Evolutionary conservation across 2,888 invertebrate genomes (phyloP).

Genomic region (Euproctis similis): DNA sequence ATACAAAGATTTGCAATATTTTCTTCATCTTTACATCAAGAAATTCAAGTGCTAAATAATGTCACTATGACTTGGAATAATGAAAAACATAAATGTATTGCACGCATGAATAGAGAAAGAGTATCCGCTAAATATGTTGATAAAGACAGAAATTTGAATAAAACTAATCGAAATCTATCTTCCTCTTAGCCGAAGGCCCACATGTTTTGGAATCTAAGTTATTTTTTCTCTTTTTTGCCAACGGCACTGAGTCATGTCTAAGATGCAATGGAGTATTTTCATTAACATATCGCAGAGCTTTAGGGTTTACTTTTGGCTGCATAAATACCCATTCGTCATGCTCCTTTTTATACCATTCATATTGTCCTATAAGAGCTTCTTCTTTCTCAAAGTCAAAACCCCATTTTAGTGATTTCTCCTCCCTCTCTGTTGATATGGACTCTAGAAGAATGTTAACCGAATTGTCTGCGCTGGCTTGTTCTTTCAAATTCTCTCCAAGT

Average conservation of each 20-base stretch:
- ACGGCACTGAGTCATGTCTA: slow-evolving; percentile 19
- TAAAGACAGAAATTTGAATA: background rate
- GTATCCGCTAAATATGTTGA: no score
- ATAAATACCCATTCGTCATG: slow-evolving; percentile 33
- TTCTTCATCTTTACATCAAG: no score
- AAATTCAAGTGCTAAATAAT: no score
- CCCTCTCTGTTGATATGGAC: slow-evolving; percentile 22
- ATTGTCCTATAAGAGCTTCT: slow-evolving; percentile 51
- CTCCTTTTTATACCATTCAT: slow-evolving; percentile 55
- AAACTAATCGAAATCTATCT: slow-evolving; percentile 23
- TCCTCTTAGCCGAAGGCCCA: slow-evolving; percentile 28
- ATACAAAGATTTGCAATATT: no score
- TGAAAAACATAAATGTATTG: no score
- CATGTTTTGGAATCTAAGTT: background rate
- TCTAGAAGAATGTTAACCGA: slow-evolving; percentile 43
- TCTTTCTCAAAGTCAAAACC: slow-evolving; percentile 76
- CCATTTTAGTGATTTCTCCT: slow-evolving; percentile 56
- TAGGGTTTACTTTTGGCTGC: slow-evolving; percentile 8
- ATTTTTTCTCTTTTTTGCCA: slow-evolving; percentile 22
- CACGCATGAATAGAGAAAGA: no score
- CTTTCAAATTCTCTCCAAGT: slow-evolving; percentile 32
- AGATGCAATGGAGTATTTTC: slow-evolving; percentile 37
- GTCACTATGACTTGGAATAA: no score
- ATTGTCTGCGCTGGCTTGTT: slow-evolving; percentile 42
- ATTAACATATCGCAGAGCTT: slow-evolving; percentile 25